phyloP scores from a whole-genome alignment of 1,140 invertebrate species.

The Lasioglossum albipes region DNA sequence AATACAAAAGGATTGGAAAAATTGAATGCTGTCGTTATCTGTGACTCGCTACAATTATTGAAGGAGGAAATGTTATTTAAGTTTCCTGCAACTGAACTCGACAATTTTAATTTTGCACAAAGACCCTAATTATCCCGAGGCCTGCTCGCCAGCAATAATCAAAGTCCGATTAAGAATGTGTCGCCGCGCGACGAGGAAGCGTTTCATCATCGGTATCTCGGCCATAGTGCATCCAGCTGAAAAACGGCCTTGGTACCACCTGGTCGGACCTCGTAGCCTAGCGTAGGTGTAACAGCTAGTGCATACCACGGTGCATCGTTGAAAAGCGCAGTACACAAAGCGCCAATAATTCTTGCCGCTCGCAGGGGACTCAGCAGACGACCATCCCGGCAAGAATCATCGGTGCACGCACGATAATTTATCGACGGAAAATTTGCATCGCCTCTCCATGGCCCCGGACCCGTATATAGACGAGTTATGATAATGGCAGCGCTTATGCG shows the following conservation, averaged over 20 bases:
- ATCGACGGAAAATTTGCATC: slow-evolving; percentile 40
- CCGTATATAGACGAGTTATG: slow-evolving; percentile 46
- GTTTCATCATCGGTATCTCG: slow-evolving; percentile 37
- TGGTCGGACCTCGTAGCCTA: slow-evolving; percentile 5
- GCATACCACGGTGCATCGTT: slow-evolving; percentile 22
- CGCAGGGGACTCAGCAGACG: not conserved
- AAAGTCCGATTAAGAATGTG: too few species aligned
- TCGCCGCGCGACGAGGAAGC: slow-evolving; percentile 1
- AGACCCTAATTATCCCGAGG: too few species aligned
- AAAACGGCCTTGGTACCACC: slow-evolving; percentile 35
- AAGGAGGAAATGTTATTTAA: too few species aligned
- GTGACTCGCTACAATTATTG: too few species aligned
- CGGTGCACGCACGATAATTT: slow-evolving; percentile 30
- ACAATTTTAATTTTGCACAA: too few species aligned
- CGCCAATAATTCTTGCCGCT: not conserved
- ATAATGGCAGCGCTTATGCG: slow-evolving; percentile 53
- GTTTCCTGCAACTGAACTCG: too few species aligned
- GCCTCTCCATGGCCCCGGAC: slow-evolving; percentile 1
- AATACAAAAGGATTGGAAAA: too few species aligned
- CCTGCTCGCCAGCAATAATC: too few species aligned
- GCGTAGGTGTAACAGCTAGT: slow-evolving; percentile 46
- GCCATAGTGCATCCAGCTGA: slow-evolving; percentile 7
- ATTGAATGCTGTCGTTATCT: too few species aligned
- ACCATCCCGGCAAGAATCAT: not conserved
- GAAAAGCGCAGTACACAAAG: slow-evolving; percentile 35